Base-by-base conservation (phyloP, 2,888 invertebrate genomes). In the Megalurothrips usitatus region DNA sequence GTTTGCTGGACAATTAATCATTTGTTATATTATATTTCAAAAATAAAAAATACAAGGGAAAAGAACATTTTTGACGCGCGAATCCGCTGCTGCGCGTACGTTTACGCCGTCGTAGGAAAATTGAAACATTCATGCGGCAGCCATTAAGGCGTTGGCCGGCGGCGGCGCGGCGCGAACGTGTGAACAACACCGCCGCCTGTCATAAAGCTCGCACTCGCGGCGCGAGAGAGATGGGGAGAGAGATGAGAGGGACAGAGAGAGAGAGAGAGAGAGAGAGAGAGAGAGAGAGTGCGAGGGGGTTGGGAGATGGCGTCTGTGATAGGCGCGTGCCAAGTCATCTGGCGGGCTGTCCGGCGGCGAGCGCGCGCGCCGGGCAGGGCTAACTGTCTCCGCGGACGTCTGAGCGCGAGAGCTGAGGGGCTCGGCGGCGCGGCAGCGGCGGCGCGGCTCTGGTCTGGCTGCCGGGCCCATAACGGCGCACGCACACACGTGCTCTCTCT, bases 111-210 rank as follows among this genome's bases (percentile, higher is more conserved):
- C 34, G 2, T 43, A 43, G 34, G 34, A 43, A 43, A 43, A 43
- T 43, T 43, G 34, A 43, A 43, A 43, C 34, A 43, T 43, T 43
- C 34, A 43, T 43, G 34, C 34, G 34, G 3, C 34, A 43, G 34
- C 34, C 34, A 43, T 43, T 43, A 43, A 43, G 34, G 34, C 34
- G 34, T 43, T 6, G 34, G 58, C 19, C 14, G 58, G 58, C 58
- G 17, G 58, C 58, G 68, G 68, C 9, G 68, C 9, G 68, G 68
- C 23, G 68, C 26, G 68, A 75, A 75, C 68, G 68, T 75, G 68
- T 75, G 68, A 75, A 75, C 68, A 75, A 75, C 68, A 26, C 68
- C 68, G 68, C 68, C 26, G 68, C 23, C 68, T 75, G 68, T 75
- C 68, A 75, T 75, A 75, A 75, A 75, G 68, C 23, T 26, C 68